These are phyloP conservation scores for Macaca fascicularis DNA, from an alignment of 2,113 vertebrate genomes.

Conservation along the genomic window T2T-MFA8v1.1 NC_088380.1:83705501-83706000, in stretches of 20 bases:
- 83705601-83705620: neutral
- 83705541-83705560: constrained; percentile 29
- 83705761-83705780: constrained; percentile 51
- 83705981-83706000: neutral
- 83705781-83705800: neutral
- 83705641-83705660: neutral
- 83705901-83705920: neutral
- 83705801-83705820: constrained; percentile 11
- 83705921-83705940: neutral
- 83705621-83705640: neutral
- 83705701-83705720: neutral
- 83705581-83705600: neutral
- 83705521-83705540: constrained; percentile 40
- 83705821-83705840: constrained; percentile 6
- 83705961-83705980: constrained; percentile 56
- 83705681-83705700: neutral
- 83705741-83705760: neutral
- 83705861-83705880: neutral
- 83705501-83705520: constrained; percentile 45
- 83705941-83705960: neutral
- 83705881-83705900: constrained; percentile 9
- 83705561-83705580: constrained; percentile 24
- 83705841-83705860: neutral
- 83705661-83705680: constrained; percentile 41
- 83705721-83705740: constrained; percentile 40